These are phyloP conservation scores for Diachasmimorpha longicaudata DNA, from an alignment of 1,140 invertebrate species.

Conservation along the genomic window DNA sequence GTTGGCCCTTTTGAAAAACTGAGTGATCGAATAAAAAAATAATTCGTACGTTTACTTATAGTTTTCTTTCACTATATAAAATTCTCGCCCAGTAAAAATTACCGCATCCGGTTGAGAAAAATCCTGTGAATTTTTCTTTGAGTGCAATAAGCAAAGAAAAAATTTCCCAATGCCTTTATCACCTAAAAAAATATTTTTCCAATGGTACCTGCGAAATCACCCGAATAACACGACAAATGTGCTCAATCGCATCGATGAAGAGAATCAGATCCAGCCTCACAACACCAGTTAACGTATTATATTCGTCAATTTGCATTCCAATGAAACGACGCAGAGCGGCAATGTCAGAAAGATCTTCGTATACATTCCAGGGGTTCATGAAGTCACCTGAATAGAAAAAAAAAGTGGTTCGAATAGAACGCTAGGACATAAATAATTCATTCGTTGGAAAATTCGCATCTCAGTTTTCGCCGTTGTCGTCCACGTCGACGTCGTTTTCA, in stretches of 20 bases:
- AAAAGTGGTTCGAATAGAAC: background rate
- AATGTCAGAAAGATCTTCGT: conserved; percentile 77
- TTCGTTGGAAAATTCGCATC: conserved; percentile 19
- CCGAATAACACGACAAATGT: conserved; percentile 79
- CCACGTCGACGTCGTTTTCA: conserved; percentile 14
- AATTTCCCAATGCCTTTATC: background rate
- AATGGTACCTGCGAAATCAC: conserved; percentile 74
- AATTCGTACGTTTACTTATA: too few relatives aligned
- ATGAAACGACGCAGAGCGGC: conserved; percentile 69
- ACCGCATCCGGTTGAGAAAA: too few relatives aligned
- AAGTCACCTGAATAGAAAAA: conserved; percentile 66
- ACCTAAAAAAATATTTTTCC: background rate
- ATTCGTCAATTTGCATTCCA: conserved; percentile 75
- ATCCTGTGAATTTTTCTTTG: too few relatives aligned
- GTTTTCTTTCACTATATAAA: too few relatives aligned
- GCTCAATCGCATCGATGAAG: conserved; percentile 84
- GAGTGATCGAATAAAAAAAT: too few relatives aligned
- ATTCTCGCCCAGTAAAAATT: too few relatives aligned
- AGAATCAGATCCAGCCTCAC: conserved; percentile 78
- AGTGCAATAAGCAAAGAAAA: too few relatives aligned
- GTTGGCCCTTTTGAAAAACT: too few relatives aligned
- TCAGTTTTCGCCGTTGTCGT: conserved; percentile 7
- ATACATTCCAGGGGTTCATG: conserved; percentile 75
- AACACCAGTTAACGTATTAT: conserved; percentile 77
- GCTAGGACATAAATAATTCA: conserved; percentile 26